Base-by-base conservation (phyloP, 2,888 invertebrate genomes). In the Stenichneumon culpator region DNA sequence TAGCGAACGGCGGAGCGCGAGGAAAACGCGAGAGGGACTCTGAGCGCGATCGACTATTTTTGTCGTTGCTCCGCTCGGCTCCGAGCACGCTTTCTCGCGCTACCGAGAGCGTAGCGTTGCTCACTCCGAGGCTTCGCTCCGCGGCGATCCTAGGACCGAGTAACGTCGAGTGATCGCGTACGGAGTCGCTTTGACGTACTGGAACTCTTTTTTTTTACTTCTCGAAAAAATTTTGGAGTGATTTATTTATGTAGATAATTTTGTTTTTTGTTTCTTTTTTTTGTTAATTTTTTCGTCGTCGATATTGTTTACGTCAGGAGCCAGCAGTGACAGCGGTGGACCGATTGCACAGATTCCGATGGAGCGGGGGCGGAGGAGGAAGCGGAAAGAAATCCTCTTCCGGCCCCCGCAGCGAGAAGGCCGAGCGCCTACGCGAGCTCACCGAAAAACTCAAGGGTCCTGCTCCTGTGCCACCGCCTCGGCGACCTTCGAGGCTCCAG, bases 381-480 rank as follows among this genome's bases (percentile, higher is more conserved):
- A 90, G 91, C 87, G 91, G 87, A 77, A 89, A 92, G 84, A 93
- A 92, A 87, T 91, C 92, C 89, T 92, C 92, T 91, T 92, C 93
- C 89, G 90, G 91, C 90, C 91, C 93, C 91, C 92, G 93, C 89
- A 93, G 96, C 92, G 96, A 97, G 92, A 97, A 97, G 94, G 96
- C 97, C 87, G 97, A 97, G 94, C 95, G 96, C 84, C 94, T 97
- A 82, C 95, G 95, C 86, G 97, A 97, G 93, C 95, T 98, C 91
- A 97, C 97, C 79, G 97, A 97, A 94, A 95, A 97, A 87, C 95
- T 98, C 86, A 96, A 97, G 94, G 96, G 96, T 87, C 95, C 95
- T 90, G 95, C 88, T 93, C 93, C 91, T 52, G 90, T 91, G 28
- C 93, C 92, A 63, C 93, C 93, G 44, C 93, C 92, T 1, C 90